A percentile compares a stretch with the other conserved stretches of the same genome.
These are phyloP conservation scores for Sycophila sp. DNA, from an alignment of 1,140 invertebrate species.

Conservation along the genomic window DNA sequence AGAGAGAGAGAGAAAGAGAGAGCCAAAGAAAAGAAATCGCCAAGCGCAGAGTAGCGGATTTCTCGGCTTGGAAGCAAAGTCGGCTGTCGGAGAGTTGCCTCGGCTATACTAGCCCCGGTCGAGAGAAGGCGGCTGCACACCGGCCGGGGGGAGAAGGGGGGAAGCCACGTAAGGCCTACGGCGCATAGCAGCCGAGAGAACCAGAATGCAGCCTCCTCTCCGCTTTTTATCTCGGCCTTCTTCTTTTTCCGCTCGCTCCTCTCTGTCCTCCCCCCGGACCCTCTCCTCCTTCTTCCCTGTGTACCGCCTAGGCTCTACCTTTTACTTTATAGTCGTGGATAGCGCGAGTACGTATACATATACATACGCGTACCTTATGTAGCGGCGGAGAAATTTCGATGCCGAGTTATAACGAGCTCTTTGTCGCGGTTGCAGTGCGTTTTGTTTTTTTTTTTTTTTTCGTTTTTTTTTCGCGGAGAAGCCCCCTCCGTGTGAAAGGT, in stretches of 20 bases:
- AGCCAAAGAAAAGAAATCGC: conserved; percentile 19
- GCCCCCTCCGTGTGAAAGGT: neutral
- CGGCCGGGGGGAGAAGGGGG: neutral
- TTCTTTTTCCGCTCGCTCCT: neutral
- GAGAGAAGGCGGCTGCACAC: too few species aligned
- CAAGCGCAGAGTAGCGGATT: conserved; percentile 32
- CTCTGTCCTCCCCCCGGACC: neutral
- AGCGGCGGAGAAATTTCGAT: too few species aligned
- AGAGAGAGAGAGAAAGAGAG: neutral
- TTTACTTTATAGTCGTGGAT: neutral
- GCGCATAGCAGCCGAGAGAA: conserved; percentile 19
- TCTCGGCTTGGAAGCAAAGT: conserved; percentile 24
- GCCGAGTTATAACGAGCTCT: neutral
- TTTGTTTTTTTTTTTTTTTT: too few species aligned
- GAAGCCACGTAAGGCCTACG: conserved; percentile 22
- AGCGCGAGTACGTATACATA: neutral
- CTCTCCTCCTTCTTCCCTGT: neutral
- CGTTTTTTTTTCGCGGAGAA: neutral
- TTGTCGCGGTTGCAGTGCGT: neutral
- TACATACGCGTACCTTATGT: neutral
- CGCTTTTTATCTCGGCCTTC: neutral
- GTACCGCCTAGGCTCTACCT: neutral
- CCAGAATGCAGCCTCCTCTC: conserved; percentile 7
- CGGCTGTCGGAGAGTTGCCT: conserved; percentile 19
- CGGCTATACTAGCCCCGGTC: conserved; percentile 1